Evolutionary conservation across 2,113 vertebrate genomes (phyloP), one percentile per base, ranked within the genome.

Genomic region (Engraulis encrasicolus): DNA sequence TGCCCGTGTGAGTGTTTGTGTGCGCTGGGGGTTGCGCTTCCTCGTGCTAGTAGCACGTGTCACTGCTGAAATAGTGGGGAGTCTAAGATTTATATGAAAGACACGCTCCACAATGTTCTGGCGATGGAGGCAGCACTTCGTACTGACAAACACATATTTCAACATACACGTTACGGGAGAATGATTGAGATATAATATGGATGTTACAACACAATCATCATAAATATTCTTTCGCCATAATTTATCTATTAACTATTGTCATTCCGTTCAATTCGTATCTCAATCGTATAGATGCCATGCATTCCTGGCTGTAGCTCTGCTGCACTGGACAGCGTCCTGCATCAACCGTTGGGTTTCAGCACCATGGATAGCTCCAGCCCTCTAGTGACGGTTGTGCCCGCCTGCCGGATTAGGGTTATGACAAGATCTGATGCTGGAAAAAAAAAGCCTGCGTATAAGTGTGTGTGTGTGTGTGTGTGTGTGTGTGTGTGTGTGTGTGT

Each of bases 1-100:
- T 45, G 40, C n/a, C n/a, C n/a, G n/a, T n/a, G n/a, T n/a, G n/a
- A n/a, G 89, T 89, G 89, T 71, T 84, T 50, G 83, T 87, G 2
- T 11, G 78, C 45, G 79, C 50, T 79, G 80, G 20, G 27, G 48
- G 50, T 85, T 88, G 84, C 78, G 49, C 81, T 77, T 71, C 85
- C 82, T 80, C 45, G 37, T 20, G 78, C 18, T 74, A 74, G 17
- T 74, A 5, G 66, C 66, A 74, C 66, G 66, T 74, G 66, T 74
- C 66, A 74, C 27, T 74, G 66, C 66, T 74, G 66, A 74, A 74
- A 74, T 74, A 36, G 27, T 74, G 66, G 15, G 27, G 27, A 74
- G 2, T 74, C 27, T 74, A 74, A 74, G 66, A 74, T 74, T 74
- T 74, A 74, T 80, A 7, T 23, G 79, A 27, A 49, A 49, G 79